Evolutionary conservation across 92 coral and sea anemone species (phyloP), one percentile per base, ranked within the genome.

Genomic region (Metridium senile): DNA sequence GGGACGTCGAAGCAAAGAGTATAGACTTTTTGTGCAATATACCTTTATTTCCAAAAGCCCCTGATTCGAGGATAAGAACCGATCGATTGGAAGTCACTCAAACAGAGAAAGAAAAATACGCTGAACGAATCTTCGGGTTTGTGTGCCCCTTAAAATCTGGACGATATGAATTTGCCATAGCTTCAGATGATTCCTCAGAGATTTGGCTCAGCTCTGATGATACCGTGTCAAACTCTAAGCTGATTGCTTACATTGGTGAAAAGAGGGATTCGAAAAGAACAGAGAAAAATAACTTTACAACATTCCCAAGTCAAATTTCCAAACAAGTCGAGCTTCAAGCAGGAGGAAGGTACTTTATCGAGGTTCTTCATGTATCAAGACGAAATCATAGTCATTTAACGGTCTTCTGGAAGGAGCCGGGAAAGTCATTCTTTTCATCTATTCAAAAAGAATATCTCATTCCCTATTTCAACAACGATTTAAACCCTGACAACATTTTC

Each of bases 1-100:
- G 93, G 93, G 62, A 67, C 9, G 22, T 77, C 0, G 77, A 87
- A 23, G 54, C 71, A 11, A 28, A 76, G 27, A 47, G 81, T 10
- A 10, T 87, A 13, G 78, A 87, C 73, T 67, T 68, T 21, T 34
- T 89, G 4, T 72, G 89, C 25, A 66, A 84, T 20, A 63, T 81
- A 19, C 98, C 98, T 0, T 51, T 89, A 11, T 89, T 87, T 59
- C 93, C 98, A 9, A 84, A 70, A 28, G 83, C 87, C 1, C 94
- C 98, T 58, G 62, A 75, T 33, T 71, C 65, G 31, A 62, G 80
- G 45, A 21, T 26, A 4, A 22, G 87, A 33, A 69, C 75, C 45
- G 72, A 35, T 17, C 47, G 58, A 28, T 49, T 87, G 47, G 68
- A 87, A 21, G 26, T 84, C 64, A 62, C 78, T 16, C 1, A 16